Evolutionary conservation across 1,140 invertebrate species (phyloP), one percentile per base, ranked within the genome.

Genomic region (Zaprionus taronus): DNA sequence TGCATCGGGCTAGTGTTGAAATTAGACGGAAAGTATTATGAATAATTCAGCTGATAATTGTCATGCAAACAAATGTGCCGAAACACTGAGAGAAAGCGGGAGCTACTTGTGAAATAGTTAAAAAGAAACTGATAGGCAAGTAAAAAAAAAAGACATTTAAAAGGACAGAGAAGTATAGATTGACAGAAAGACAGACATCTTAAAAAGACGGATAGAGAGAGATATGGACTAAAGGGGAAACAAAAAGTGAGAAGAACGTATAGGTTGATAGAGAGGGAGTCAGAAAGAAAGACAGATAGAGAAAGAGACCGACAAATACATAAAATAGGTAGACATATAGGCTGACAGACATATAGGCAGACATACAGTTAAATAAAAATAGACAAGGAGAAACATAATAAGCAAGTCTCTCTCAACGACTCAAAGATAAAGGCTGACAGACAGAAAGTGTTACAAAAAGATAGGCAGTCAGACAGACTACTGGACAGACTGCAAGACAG

Each of bases 1-100:
- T 49, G 38, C 38, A 69, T 58, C 57, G 61, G 38, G 64, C 58
- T 64, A 69, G 49, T 71, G 60, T 68, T 70, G 72, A 67, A 81
- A 87, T 87, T 87, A 87, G 83, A 17, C 57, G 24, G 60, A 71
- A 70, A 61, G 78, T 62, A 44, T 56, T 63, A 70, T 86, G 73
- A 80, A 86, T 80, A 72, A 71, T 83, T 71, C 68, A 83, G 47
- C 62, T 73, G 56, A 47, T 83, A 89, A 87, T 83, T 83, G 84
- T 11, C 57, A 63, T 44, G 60, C 57, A 86, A 81, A 73, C 80
- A 83, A 51, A 51, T 51, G 14, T 41, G 47, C 20, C 4, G 9
- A 24, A 9, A 12, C 61, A 71, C 69, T 44, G 36, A 64, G 36
- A 64, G 34, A 70, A 70, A 62, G 17, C 31, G n/a, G 38, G 2